Evolutionary conservation across 1,140 invertebrate genomes (phyloP).

Genomic region (Trichomalopsis sarcophagae): DNA sequence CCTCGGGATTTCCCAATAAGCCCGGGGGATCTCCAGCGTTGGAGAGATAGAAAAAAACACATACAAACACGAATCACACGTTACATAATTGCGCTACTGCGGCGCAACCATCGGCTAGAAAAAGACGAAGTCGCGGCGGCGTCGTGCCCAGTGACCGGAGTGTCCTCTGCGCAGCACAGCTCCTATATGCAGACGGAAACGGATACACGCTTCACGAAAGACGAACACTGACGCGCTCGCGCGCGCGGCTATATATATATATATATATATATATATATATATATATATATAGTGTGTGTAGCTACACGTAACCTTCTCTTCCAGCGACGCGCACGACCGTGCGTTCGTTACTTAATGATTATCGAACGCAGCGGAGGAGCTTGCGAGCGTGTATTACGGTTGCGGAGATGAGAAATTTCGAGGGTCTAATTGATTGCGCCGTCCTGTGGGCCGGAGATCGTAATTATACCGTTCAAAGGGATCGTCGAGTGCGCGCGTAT

Average conservation of each 20-base stretch:
- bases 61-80: neutral
- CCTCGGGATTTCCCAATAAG: neutral
- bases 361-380: conserved; percentile 38
- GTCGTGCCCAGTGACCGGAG: conserved; percentile 69
- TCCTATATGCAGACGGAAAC: conserved; percentile 66
- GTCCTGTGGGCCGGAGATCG: neutral
- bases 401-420: conserved; percentile 3
- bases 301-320: conserved; percentile 50
- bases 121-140: conserved; percentile 34
- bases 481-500: neutral
- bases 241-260: conserved; percentile 45
- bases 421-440: neutral
- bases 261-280: too few species aligned
- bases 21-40: neutral
- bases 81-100: conserved; percentile 38
- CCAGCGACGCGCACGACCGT: neutral
- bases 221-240: conserved; percentile 57
- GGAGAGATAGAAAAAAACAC: neutral
- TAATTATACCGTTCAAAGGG: neutral
- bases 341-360: conserved; percentile 47
- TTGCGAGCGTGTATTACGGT: too few species aligned
- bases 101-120: conserved; percentile 31
- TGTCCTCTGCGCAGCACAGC: conserved; percentile 65
- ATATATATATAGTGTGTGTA: conserved; percentile 52
- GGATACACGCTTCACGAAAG: conserved; percentile 73